Evolutionary conservation across 2,888 invertebrate genomes (phyloP), one percentile per base, ranked within the genome.

Genomic region (Linnaemya tessellans): DNA sequence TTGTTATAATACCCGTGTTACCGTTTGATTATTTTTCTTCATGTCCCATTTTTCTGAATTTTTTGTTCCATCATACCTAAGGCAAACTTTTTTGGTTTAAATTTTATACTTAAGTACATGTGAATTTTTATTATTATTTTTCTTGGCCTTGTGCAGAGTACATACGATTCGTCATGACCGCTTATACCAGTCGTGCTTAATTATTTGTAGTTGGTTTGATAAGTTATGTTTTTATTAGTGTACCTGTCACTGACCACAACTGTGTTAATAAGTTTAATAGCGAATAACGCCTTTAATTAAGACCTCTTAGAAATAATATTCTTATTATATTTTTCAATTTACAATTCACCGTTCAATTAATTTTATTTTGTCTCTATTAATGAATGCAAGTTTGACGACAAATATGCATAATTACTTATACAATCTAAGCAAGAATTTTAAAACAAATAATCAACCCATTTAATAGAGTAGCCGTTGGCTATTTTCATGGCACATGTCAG

Each of bases 401-500:
- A 51, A 25, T 77, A 58, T 41, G 38, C 25, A 54, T 43, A 65
- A 51, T 41, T 41, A 79, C 15, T 41, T 20, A 1, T 22, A 25
- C 8, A 62, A 70, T 54, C 41, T 20, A 35, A 60, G 9, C 7
- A 22, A 65, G 8, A 30, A 30, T 58, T 58, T 25, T 18, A 20
- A 30, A 75, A 43, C 54, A 60, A 51, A 43, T 73, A 77, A 68
- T 80, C 49, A 43, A 64, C 62, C 49, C 70, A 75, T 70, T 80
- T 62, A 67, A 71, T 51, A 74, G n/a, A 65, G 58, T 71, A 54
- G 43, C 25, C 68, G 20, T 25, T 20, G 11, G 20, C n/a, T 9
- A 58, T 49, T 49, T 58, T 35, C 22, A 56, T 73, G 22, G 2
- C 64, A 68, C 64, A 65, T 54, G 67, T 60, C 62, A 73, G 58